These are phyloP conservation scores for Drosophila mimetica DNA, from an alignment of 2,888 invertebrate species.

Conservation along the genomic window DNA sequence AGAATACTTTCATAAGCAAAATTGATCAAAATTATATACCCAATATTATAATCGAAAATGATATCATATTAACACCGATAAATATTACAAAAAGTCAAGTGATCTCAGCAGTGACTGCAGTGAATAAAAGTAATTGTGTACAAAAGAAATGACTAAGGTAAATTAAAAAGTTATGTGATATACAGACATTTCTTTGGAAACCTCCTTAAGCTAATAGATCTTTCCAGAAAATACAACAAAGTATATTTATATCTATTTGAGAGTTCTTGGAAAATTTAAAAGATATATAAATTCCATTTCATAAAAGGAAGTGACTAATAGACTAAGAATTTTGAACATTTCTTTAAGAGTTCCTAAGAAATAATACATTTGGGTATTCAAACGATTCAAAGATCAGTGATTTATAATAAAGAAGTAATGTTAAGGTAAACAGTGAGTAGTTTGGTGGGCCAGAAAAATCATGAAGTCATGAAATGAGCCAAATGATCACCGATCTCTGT, in stretches of 20 bases:
- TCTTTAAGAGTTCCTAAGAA: background rate
- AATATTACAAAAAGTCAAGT: background rate
- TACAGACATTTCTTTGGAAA: background rate
- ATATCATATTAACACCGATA: background rate
- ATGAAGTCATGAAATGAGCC: conserved; percentile 6
- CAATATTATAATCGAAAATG: background rate
- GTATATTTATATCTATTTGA: background rate
- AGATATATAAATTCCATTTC: background rate
- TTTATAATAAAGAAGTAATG: background rate
- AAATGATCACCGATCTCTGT: conserved; percentile 19
- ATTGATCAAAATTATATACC: too few relatives aligned
- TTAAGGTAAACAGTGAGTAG: conserved; percentile 1
- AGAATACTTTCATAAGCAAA: too few relatives aligned
- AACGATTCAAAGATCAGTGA: background rate
- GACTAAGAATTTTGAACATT: background rate
- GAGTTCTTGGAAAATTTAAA: background rate
- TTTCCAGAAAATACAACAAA: background rate
- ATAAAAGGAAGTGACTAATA: conserved; percentile 1
- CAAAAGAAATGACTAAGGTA: conserved; percentile 9
- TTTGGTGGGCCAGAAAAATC: too few relatives aligned
- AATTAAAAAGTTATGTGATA: conserved; percentile 9
- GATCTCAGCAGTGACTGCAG: background rate
- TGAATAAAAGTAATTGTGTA: background rate
- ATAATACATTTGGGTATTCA: background rate
- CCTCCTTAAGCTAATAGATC: background rate